A percentile compares a stretch with the other conserved stretches of the same genome.
Conservation (phyloP, 2,797 vertebrate genomes). For the Esox masquinongy region DNA sequence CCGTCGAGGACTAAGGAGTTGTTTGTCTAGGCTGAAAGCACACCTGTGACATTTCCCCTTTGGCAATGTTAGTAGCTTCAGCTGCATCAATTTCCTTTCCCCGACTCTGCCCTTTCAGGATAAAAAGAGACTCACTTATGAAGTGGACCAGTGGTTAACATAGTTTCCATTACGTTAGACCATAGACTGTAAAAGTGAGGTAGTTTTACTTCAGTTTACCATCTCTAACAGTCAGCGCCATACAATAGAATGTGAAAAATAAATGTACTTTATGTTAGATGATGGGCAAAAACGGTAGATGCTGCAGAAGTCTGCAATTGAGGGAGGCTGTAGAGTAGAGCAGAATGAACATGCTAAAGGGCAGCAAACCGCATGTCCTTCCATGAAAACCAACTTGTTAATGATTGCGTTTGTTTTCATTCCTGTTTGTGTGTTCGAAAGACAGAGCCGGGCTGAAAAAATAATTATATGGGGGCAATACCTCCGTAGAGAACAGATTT, state of each 20-base stretch:
- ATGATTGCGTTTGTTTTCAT: conserved; percentile 47
- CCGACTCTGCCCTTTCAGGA: conserved; percentile 25
- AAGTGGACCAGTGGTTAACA: conserved; percentile 23
- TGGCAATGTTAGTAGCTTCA: conserved; percentile 44
- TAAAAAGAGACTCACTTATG: conserved; percentile 32
- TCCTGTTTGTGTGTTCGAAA: background rate
- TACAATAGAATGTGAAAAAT: background rate
- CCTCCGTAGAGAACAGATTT: conserved; percentile 64
- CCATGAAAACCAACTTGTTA: conserved; percentile 59
- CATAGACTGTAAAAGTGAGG: too few relatives aligned
- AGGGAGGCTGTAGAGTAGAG: conserved; percentile 25
- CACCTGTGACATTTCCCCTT: conserved; percentile 61
- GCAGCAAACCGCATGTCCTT: conserved; percentile 20
- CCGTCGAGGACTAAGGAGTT: conserved; percentile 42
- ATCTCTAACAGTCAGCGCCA: background rate
- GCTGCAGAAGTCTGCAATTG: conserved; percentile 46
- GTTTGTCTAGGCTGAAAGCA: conserved; percentile 54
- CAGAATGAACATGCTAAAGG: conserved; percentile 29
- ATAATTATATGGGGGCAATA: conserved; percentile 51
- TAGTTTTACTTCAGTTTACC: too few relatives aligned
- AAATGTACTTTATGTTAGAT: background rate
- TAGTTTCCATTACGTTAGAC: conserved; percentile 7
- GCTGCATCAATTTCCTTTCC: conserved; percentile 46
- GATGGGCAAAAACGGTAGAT: background rate
- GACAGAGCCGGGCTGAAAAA: conserved; percentile 21